A percentile compares a stretch with the other conserved stretches of the same genome.
These are phyloP conservation scores for Mus caroli DNA, from an alignment of 2,797 vertebrate genomes.

Conservation along the genomic window DNA sequence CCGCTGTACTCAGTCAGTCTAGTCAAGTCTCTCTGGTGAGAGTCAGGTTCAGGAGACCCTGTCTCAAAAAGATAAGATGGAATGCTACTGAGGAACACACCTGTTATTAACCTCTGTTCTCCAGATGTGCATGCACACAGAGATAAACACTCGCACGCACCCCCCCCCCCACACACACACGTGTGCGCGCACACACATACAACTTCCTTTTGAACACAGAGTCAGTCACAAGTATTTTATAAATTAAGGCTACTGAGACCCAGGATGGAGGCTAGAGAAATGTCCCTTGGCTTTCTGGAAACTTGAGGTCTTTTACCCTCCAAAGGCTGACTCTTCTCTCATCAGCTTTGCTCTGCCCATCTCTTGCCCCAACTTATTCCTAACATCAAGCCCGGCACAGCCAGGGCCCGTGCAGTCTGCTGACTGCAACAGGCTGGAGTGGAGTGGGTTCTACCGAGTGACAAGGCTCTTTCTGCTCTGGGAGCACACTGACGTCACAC, in stretches of 20 bases:
- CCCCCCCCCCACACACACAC: too few species aligned
- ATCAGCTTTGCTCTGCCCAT: rapidly evolving
- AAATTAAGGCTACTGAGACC: rapidly evolving
- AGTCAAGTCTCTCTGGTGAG: neutral
- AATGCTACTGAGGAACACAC: neutral
- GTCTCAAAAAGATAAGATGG: neutral
- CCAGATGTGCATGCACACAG: neutral
- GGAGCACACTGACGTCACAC: neutral
- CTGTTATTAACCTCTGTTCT: neutral
- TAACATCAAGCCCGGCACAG: rapidly evolving
- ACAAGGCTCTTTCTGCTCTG: neutral
- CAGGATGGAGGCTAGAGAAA: neutral
- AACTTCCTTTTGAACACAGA: rapidly evolving
- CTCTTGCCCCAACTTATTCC: neutral
- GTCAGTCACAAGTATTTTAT: neutral
- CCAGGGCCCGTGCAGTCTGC: rapidly evolving
- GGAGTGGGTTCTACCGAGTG: neutral
- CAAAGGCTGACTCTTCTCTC: rapidly evolving
- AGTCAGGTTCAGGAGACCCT: neutral
- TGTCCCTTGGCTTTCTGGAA: neutral
- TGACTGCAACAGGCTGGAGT: neutral
- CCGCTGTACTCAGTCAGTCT: neutral
- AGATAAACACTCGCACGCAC: neutral
- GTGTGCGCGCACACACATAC: too few species aligned
- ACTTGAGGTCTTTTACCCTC: rapidly evolving